These are phyloP conservation scores for Dipodomys spectabilis DNA, from an alignment of 2,113 vertebrate genomes.

Conservation along the genomic window DNA sequence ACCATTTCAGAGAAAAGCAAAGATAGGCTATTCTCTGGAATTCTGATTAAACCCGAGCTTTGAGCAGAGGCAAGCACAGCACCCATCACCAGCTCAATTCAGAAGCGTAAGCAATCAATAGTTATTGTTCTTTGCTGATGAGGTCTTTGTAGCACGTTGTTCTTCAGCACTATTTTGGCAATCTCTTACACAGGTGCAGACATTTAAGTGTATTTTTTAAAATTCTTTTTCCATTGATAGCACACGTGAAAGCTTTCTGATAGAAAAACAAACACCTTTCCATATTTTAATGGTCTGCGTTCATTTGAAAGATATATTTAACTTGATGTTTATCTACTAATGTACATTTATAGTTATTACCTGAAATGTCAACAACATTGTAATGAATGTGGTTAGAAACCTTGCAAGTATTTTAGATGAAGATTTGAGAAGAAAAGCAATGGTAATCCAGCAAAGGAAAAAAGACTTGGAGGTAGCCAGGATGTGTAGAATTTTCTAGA, in stretches of 20 bases:
- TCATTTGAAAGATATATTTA: not conserved
- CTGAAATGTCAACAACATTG: not conserved
- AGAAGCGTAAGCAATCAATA: constrained; percentile 21
- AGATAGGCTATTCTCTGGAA: not conserved
- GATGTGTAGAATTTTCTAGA: not conserved
- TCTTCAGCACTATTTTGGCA: not conserved
- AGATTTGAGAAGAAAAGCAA: not conserved
- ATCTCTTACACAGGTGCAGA: not conserved
- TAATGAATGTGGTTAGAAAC: not conserved
- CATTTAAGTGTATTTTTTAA: not conserved
- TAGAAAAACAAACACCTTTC: not conserved
- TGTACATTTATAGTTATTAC: not conserved
- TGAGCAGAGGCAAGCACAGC: not conserved
- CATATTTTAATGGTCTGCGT: not conserved
- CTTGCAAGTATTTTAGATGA: not conserved
- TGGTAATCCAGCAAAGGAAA: not conserved
- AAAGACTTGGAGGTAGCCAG: not conserved
- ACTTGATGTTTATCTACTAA: not conserved
- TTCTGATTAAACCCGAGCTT: not conserved
- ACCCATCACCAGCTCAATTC: not conserved
- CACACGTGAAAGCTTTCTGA: not conserved
- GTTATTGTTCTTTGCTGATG: constrained; percentile 1
- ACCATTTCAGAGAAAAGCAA: not conserved
- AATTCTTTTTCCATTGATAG: not conserved
- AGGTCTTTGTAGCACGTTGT: not conserved